phyloP scores from a whole-genome alignment of 2,797 vertebrate species.

The Pangasius krempfi region DNA sequence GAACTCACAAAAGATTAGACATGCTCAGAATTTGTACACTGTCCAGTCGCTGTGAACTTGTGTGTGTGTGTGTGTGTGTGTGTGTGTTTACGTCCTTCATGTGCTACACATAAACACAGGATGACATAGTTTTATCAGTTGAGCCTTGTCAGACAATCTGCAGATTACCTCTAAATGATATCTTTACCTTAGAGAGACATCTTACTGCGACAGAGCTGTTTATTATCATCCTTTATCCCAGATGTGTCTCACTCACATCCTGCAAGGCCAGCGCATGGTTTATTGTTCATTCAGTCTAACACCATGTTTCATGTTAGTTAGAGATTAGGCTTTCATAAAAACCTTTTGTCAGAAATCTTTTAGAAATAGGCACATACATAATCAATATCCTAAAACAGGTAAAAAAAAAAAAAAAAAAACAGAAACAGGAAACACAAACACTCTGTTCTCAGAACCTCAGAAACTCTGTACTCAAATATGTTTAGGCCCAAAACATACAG shows the following conservation, averaged over 20 bases:
- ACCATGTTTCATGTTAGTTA: conserved; percentile 7
- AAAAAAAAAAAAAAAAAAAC: not conserved
- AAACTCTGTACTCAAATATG: not conserved
- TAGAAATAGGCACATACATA: not conserved
- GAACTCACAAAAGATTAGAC: conserved; percentile 40
- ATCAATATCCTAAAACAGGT: not conserved
- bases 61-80: not conserved
- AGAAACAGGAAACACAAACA: not conserved
- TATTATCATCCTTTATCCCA: conserved; percentile 15
- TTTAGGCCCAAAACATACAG: not conserved
- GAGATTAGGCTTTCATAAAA: not conserved
- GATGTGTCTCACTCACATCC: not conserved
- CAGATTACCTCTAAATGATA: conserved; percentile 20
- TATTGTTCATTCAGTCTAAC: not conserved
- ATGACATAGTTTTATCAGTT: not conserved
- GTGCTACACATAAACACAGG: conserved; percentile 6
- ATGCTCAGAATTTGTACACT: conserved; percentile 28
- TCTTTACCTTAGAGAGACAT: conserved; percentile 31
- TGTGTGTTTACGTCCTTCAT: conserved; percentile 26
- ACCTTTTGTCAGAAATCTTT: not conserved
- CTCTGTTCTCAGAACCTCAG: no score
- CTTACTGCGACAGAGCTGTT: conserved; percentile 1
- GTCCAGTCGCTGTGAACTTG: not conserved
- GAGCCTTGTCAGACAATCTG: conserved; percentile 34
- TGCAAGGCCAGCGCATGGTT: not conserved